Evolutionary conservation across 2,888 invertebrate species (phyloP).

Genomic region (Drosophila neotestacea): DNA sequence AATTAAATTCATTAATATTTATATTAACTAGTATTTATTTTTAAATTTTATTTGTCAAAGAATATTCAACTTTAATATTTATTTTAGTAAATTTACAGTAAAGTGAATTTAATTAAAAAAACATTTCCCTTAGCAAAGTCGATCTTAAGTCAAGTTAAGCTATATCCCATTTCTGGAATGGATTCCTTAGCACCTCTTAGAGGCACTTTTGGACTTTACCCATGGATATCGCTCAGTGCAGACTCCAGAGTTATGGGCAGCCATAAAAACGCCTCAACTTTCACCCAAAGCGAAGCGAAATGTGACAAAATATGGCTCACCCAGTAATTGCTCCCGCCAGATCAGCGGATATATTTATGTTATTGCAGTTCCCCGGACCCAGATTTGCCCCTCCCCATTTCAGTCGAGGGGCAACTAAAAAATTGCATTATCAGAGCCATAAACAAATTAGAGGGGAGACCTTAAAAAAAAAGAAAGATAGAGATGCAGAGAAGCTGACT

Average conservation of each 20-base stretch:
- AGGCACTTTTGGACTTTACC: background rate
- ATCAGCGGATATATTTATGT: constrained; percentile 77
- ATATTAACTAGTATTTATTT: too few relatives aligned
- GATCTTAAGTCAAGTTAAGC: too few relatives aligned
- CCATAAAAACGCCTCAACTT: constrained; percentile 75
- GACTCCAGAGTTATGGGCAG: constrained; percentile 49
- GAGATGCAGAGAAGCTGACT: background rate
- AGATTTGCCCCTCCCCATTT: constrained; percentile 6
- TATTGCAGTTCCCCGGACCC: constrained; percentile 58
- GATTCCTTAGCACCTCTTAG: constrained; percentile 1
- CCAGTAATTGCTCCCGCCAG: constrained; percentile 79
- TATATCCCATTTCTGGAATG: too few relatives aligned
- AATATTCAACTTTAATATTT: too few relatives aligned
- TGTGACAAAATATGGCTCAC: constrained; percentile 82
- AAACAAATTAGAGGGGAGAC: constrained; percentile 75
- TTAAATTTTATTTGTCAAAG: too few relatives aligned
- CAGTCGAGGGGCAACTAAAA: constrained; percentile 54
- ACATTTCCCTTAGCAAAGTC: too few relatives aligned
- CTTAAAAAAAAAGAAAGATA: constrained; percentile 29
- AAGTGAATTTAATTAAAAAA: too few relatives aligned
- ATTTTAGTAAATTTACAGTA: too few relatives aligned
- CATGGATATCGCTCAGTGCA: constrained; percentile 1
- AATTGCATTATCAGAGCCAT: constrained; percentile 78
- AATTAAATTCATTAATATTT: too few relatives aligned
- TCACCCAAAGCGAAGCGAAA: constrained; percentile 60